Base-by-base conservation (phyloP, 2,888 invertebrate species). In the Tetragnatha montana region DNA sequence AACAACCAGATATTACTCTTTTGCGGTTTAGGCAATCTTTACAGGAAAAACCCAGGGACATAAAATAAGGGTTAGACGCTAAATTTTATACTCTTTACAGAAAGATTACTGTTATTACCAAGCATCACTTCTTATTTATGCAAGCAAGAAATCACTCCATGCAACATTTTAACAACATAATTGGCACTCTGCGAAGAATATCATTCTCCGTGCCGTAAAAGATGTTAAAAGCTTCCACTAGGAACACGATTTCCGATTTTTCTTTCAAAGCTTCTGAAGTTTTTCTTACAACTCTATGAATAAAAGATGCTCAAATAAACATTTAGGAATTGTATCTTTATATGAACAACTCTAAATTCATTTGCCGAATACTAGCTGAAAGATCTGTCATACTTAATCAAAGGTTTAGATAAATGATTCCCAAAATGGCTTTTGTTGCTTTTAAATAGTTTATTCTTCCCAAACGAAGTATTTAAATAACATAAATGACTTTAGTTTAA, bases 161-260 rank as follows among this genome's bases (percentile, higher is more conserved):
- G 35, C 14, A 82, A 74, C 74, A 49, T 73, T 82, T 74, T 73
- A 82, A 74, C 22, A 82, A 50, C 51, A 70, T 82, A 82, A 82
- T 82, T 22, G 50, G 82, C 19, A 81, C 21, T 35, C 70, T 50
- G 19, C 35, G 35, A 19, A 19, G 68, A 68, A 17, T 47, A 6
- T 8, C 51, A 76, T 76, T 19, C 3, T 21, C 51, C 76, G 50
- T 76, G n/a, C 10, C 50, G n/a, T 76, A 21, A 51, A 76, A 51
- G 50, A 50, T 12, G 51, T 51, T 76, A 21, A 19, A 50, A 76
- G n/a, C 76, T 51, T 80, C 35, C 2, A 47, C 80, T n/a, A 14
- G 35, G 8, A 21, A n/a, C 79, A 80, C 68, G 51, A 76, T 51
- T 19, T 51, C 50, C 51, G 12, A 75, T 47, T n/a, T 73, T 21